Evolutionary conservation across 2,888 invertebrate genomes (phyloP), one percentile per base, ranked within the genome.

Genomic region (Melolontha melolontha): DNA sequence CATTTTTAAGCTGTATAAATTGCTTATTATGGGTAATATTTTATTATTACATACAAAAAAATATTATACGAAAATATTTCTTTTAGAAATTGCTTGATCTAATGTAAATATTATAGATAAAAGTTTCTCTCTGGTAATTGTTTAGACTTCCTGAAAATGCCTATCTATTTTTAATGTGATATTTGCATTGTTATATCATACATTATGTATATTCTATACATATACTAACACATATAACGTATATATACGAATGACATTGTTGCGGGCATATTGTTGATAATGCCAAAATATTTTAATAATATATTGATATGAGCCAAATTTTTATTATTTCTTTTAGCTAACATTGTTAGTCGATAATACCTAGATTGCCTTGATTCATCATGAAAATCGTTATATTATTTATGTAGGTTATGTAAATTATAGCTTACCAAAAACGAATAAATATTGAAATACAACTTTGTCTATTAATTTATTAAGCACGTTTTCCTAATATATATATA

Each of bases 361-460:
- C 76, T 77, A 77, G 76, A 77, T 76, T 78, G 77, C 77, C 78
- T 78, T 78, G 73, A 75, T 76, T 74, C 72, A 68, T 75, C 75
- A 75, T 75, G 74, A 59, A 59, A 59, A 75, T 73, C 74, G 66
- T 66, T 57, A 66, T 49, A 49, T 66, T 34, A 34, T 34, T 34
- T 14, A 34, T 34, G 54, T 64, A 67, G 29, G 27, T 67, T 67
- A 70, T 71, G 71, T 68, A 68, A 72, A 72, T 71, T 74, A 73
- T 72, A 75, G 75, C 75, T 74, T 75, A 74, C 72, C 71, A 74
- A 44, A 59, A 39, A 7, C 29, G 42, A 59, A 59, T 59, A 59
- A 59, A 59, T 14, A 75, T 74, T 74, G 69, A 70, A 72, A 73
- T 70, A 71, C 71, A 72, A 22, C 2, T 22, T 22, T 22, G 22